Base-by-base conservation (phyloP, 2,113 vertebrate genomes). In the Boleophthalmus pectinirostris region DNA sequence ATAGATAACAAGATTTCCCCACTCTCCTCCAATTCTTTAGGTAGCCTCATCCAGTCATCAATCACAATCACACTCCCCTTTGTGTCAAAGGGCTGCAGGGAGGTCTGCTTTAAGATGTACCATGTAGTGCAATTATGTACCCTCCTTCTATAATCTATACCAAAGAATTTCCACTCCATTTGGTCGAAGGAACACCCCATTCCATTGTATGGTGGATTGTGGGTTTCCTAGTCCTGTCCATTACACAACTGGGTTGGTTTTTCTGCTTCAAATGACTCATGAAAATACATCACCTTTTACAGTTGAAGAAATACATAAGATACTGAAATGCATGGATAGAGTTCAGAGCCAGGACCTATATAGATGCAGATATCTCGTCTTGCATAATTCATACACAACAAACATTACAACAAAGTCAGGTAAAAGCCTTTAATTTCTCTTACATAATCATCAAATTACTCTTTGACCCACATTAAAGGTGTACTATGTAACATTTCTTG, bases 101-200 rank as follows among this genome's bases (percentile, higher is more conserved):
- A 70, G 51, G 47, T 45, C 46, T 51, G 38, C 21, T 63, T 43
- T 75, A 63, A 72, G 14, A 33, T 64, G 23, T 70, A 66, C 23
- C 69, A 35, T 77, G 60, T 79, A 58, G n/a, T 47, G 43, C 25
- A 85, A 58, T 77, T 69, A 72, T 65, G 16, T 79, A 49, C 75
- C 47, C 29, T 70, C 25, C 33, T 21, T 67, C 47, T 14, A 70
- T 33, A 15, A 11, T 64, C 45, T 20, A 69, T 61, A 10, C n/a
- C n/a, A n/a, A n/a, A 33, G 33, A 15, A 76, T 81, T 80, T 74
- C 16, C 65, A 68, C 61, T 61, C 68, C 67, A 66, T 68, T 70
- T 73, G 24, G n/a, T 78, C 61, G 65, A 21, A 24, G 46, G 24
- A 63, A 69, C 35, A 23, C 45, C 64, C 61, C 47, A 24, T 33